Evolutionary conservation across 2,888 invertebrate genomes (phyloP).

Genomic region (Ariolimax columbianus): DNA sequence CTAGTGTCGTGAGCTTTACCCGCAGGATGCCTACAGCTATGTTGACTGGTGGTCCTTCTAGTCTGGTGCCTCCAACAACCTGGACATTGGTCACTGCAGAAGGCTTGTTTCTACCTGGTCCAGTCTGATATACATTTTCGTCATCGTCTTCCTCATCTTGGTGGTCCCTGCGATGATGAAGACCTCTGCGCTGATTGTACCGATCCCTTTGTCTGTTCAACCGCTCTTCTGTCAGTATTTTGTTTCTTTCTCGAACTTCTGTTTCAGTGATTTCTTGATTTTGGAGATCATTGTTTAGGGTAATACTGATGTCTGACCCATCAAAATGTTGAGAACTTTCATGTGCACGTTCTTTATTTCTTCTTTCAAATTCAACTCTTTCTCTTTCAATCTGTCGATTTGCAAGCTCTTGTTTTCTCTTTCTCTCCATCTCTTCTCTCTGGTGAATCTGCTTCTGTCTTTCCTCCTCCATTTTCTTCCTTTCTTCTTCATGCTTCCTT

Average conservation of each 20-base stretch:
- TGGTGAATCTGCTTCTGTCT: conserved; percentile 26
- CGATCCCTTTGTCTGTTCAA: conserved; percentile 20
- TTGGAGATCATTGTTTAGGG: neutral
- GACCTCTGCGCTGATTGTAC: conserved; percentile 8
- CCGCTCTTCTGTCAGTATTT: conserved; percentile 33
- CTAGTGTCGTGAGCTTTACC: conserved; percentile 16
- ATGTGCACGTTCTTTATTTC: neutral
- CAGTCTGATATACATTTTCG: neutral
- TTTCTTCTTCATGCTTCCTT: conserved; percentile 5
- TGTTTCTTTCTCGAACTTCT: conserved; percentile 1
- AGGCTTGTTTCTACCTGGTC: neutral
- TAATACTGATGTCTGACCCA: neutral
- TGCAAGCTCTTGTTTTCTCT: conserved; percentile 12
- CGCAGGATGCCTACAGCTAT: neutral
- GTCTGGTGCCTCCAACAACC: neutral
- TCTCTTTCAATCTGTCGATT: conserved; percentile 17
- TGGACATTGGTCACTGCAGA: conserved; percentile 19
- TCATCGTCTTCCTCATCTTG: conserved; percentile 5
- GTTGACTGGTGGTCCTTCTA: neutral
- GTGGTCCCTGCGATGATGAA: neutral
- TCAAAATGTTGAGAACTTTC: neutral
- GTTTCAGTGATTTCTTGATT: neutral
- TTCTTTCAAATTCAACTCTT: neutral
- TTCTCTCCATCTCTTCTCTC: conserved; percentile 25
- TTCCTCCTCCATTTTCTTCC: conserved; percentile 1